Evolutionary conservation across 2,888 invertebrate genomes (phyloP), one percentile per base, ranked within the genome.

Genomic region (Dynastes hyllus): DNA sequence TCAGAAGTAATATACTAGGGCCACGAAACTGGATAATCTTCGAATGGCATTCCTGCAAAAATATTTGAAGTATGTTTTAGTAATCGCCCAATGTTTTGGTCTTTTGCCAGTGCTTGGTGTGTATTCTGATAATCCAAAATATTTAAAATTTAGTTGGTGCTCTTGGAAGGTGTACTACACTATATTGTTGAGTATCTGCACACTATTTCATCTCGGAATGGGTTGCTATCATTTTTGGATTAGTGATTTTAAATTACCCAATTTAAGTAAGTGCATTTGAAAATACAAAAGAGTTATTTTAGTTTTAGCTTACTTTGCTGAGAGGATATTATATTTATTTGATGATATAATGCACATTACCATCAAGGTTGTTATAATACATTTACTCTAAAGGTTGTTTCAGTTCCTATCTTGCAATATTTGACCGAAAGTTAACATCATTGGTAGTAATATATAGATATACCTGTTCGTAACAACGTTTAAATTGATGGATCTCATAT

Each of bases 251-350:
- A 22, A 73, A 11, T 8, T 73, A 73, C 8, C 16, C 0, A 73
- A 73, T 73, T 27, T 73, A 40, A 73, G 73, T 73, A 73, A 73
- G 73, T 73, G 53, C 6, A n/a, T 63, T 63, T 13, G 13, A 8
- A 63, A 13, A 8, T 29, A 27, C 13, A 9, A 5, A 63, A 40
- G 6, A 40, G 40, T 45, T 45, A 45, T 45, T 32, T 32, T 32
- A 1, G 5, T 32, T 5, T 32, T 32, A 32, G 5, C 32, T 32
- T 3, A 32, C 0, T 32, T 5, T 32, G 3, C 29, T 32, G 3
- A 32, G 29, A 3, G 29, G 3, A 32, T 3, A 32, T 32, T 32
- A 32, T 32, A 32, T 32, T 32, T 32, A 32, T 32, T 32, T 32
- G 3, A 32, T 32, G 29, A 32, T 32, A 32, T 3, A 32, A 32